Percentiles rank a stretch among this genome's conserved stretches.
These are phyloP conservation scores for Eulemur rubriventer DNA, from an alignment of 2,797 vertebrate genomes.

Conservation along the genomic window DNA sequence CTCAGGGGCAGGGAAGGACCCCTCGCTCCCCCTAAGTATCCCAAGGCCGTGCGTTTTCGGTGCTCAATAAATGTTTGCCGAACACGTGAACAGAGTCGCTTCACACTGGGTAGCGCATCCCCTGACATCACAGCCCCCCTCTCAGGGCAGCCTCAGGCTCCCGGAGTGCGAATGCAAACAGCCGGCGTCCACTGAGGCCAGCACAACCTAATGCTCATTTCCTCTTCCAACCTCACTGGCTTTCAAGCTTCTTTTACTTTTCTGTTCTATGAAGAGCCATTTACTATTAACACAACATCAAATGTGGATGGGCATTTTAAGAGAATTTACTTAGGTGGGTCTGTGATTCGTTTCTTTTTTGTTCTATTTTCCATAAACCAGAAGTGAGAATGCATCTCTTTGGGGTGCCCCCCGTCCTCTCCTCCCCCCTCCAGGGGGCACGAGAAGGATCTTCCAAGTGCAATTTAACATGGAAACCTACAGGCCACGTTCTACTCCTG, in stretches of 20 bases:
- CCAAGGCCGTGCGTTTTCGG: background rate
- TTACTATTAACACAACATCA: background rate
- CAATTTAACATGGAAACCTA: background rate
- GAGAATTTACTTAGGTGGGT: background rate
- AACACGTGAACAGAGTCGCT: background rate
- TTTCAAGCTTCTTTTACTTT: constrained; percentile 9
- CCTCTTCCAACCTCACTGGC: background rate
- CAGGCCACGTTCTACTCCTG: background rate
- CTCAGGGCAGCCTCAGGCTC: background rate
- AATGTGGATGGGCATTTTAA: background rate
- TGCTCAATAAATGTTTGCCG: background rate
- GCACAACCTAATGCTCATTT: background rate
- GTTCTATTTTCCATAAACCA: background rate
- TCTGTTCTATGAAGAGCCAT: background rate
- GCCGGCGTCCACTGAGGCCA: background rate
- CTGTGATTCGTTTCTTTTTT: background rate
- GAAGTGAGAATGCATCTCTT: background rate
- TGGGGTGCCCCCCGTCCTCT: background rate
- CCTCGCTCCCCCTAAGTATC: background rate
- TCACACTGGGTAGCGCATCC: background rate
- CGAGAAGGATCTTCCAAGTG: background rate
- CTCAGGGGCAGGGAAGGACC: background rate
- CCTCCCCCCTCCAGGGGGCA: background rate
- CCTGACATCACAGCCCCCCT: background rate
- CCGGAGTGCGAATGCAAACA: background rate